A percentile compares a stretch with the other conserved stretches of the same genome.
Conservation (phyloP, 2,888 invertebrate genomes). For the Parnassius mnemosyne region DNA sequence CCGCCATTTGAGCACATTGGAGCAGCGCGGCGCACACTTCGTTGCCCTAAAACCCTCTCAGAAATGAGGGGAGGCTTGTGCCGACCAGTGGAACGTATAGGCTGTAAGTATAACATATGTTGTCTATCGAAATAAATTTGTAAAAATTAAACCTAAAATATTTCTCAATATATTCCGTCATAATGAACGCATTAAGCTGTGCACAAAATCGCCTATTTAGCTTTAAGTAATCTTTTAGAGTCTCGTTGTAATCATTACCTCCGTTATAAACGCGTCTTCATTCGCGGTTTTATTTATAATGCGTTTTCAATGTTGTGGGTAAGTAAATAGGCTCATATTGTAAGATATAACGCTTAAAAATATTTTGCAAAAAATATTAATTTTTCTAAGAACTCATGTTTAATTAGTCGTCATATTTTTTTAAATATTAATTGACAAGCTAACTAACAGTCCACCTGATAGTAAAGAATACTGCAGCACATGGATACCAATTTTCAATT, state of each 20-base stretch:
- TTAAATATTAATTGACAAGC: too few relatives aligned
- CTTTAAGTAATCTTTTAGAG: slow-evolving; percentile 9
- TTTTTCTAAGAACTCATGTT: too few relatives aligned
- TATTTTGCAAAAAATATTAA: not conserved
- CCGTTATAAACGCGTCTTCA: slow-evolving; percentile 9
- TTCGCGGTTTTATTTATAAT: slow-evolving; percentile 12
- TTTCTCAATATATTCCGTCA: slow-evolving; percentile 4
- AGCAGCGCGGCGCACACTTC: too few relatives aligned
- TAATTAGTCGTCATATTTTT: too few relatives aligned
- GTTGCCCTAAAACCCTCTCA: too few relatives aligned
- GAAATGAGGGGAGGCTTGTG: too few relatives aligned
- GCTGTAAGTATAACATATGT: too few relatives aligned
- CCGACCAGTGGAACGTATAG: too few relatives aligned
- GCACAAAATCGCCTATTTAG: slow-evolving; percentile 12
- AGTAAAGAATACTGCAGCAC: too few relatives aligned
- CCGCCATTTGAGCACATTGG: too few relatives aligned
- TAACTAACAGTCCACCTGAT: too few relatives aligned
- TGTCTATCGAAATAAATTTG: not conserved
- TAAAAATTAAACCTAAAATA: not conserved
- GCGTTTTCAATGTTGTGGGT: slow-evolving; percentile 11
- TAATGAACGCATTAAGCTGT: slow-evolving; percentile 11
- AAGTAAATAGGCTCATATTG: not conserved
- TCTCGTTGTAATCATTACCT: slow-evolving; percentile 11
- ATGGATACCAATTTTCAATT: too few relatives aligned
- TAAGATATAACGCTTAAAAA: not conserved